These are phyloP conservation scores for Ooceraea biroi DNA, from an alignment of 1,140 invertebrate species.

Conservation along the genomic window DNA sequence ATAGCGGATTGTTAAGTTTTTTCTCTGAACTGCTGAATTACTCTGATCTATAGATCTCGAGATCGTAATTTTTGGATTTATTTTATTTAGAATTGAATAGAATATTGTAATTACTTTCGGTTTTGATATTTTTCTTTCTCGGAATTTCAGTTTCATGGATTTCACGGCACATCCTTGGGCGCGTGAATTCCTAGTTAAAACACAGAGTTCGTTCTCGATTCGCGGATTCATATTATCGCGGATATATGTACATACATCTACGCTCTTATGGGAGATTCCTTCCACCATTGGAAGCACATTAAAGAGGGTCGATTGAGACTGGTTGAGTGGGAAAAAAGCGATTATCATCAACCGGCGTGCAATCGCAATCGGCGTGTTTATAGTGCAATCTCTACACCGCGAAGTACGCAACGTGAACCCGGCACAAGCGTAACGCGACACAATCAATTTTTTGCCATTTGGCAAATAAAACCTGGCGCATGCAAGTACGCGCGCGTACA, in stretches of 20 bases:
- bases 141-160: too few species aligned
- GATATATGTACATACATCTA: too few species aligned
- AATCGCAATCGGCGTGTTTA: conserved; percentile 37
- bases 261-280: neutral
- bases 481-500: neutral
- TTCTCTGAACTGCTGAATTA: too few species aligned
- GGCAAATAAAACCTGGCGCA: conserved; percentile 42
- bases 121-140: too few species aligned
- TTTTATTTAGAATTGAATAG: too few species aligned
- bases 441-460: conserved; percentile 55
- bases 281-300: neutral
- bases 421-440: conserved; percentile 6
- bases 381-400: conserved; percentile 21
- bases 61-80: too few species aligned
- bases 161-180: too few species aligned
- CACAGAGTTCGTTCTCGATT: neutral
- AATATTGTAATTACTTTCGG: too few species aligned
- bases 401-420: conserved; percentile 1
- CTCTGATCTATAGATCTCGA: too few species aligned
- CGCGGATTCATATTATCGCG: neutral
- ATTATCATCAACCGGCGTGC: conserved; percentile 30
- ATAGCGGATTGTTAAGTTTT: too few species aligned
- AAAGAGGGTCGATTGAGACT: conserved; percentile 5
- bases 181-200: too few species aligned
- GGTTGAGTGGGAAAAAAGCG: conserved; percentile 15